Evolutionary conservation across 2,113 vertebrate species (phyloP).

Genomic region (Cyprinodon brontotheroides): DNA sequence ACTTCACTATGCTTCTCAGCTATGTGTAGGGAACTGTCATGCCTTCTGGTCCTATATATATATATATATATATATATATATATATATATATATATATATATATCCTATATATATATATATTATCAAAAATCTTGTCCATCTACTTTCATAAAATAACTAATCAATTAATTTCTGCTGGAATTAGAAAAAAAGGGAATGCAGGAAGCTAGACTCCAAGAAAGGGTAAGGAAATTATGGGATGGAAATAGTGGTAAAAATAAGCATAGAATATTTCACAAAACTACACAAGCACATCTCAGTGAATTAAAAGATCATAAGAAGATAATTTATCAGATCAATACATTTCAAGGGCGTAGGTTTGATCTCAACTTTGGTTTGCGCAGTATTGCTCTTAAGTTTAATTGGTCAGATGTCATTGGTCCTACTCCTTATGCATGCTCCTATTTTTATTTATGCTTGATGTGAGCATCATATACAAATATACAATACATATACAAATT

Average conservation of each 20-base stretch:
- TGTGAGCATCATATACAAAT: no score
- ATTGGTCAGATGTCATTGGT: no score
- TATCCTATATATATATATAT: background rate
- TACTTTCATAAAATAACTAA: background rate
- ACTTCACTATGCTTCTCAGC: constrained; percentile 98
- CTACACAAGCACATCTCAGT: background rate
- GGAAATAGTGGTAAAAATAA: background rate
- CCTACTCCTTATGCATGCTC: no score
- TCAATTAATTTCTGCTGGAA: background rate
- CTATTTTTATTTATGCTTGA: no score
- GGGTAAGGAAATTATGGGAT: background rate
- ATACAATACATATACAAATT: no score
- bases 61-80: no score
- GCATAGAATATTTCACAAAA: background rate
- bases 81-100: no score
- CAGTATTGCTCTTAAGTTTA: no score
- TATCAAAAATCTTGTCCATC: background rate
- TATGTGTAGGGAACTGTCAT: constrained; percentile 82
- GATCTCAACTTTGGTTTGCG: no score
- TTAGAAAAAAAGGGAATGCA: background rate
- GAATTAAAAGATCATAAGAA: background rate
- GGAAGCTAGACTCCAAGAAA: background rate
- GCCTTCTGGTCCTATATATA: background rate
- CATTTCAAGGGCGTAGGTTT: background rate
- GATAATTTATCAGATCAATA: background rate